Evolutionary conservation across 1,140 invertebrate species (phyloP), one percentile per base, ranked within the genome.

Genomic region (Rhynchophorus ferrugineus): DNA sequence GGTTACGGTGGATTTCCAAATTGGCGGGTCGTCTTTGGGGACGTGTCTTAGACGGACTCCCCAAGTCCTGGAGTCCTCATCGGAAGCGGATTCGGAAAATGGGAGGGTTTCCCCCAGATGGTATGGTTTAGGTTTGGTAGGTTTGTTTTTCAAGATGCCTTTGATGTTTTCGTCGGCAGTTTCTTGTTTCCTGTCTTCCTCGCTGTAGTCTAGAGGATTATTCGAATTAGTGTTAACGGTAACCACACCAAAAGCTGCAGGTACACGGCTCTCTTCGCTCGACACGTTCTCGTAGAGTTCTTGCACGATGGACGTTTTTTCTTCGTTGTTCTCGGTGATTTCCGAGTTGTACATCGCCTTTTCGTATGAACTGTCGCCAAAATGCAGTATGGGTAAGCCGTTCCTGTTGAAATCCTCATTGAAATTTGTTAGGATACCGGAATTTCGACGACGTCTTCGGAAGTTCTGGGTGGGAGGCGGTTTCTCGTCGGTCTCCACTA

Each of bases 401-500:
- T 64, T 68, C 38, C 59, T 67, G 20, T 62, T 64, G 43, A 61
- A 61, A 42, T 64, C 61, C n/a, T 64, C 61, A 14, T 48, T 44
- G 3, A 59, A 51, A 20, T 49, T 49, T 13, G 44, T 49, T 13
- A 53, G 38, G 13, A 56, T 48, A 1, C 59, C 61, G 0, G 60
- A 61, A 49, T 61, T 66, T 66, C 77, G 75, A 47, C 80, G 73
- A 51, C 80, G 70, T 61, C 82, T 75, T 49, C 87, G 73, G 65
- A 87, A 89, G 64, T 84, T 81, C 64, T 86, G 85, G 1, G 83
- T 84, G 5, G 86, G 84, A 16, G 86, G 87, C 39, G 87, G 86
- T 66, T 89, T 89, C 41, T 83, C 85, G 66, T 88, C 85, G 0
- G 86, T 89, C 67, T 87, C 85, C n/a, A 90, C 86, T 41, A 90